These are phyloP conservation scores for Zoanthus sociatus DNA, from an alignment of 92 coral and sea anemone species.

Conservation along the genomic window DNA sequence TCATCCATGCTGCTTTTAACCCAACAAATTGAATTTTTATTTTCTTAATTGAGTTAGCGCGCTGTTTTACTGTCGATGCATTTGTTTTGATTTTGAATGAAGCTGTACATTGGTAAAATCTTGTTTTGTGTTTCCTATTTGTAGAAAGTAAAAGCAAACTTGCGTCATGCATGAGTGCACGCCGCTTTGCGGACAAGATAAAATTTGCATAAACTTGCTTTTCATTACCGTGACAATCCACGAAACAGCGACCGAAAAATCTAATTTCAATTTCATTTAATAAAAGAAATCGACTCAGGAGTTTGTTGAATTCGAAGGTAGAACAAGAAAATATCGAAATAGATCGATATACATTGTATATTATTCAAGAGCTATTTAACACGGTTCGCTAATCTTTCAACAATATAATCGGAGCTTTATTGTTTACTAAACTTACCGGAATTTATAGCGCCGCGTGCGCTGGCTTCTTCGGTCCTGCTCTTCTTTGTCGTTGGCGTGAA, in stretches of 20 bases:
- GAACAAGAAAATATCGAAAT: constrained; percentile 2
- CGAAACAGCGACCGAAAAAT: constrained; percentile 6
- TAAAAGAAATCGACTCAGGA: constrained; percentile 4
- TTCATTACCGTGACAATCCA: constrained; percentile 5
- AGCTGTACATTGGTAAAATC: constrained; percentile 1
- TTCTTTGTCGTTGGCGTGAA: constrained; percentile 6
- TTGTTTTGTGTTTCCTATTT: constrained; percentile 2
- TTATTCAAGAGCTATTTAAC: constrained; percentile 2
- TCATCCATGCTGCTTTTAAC: neutral
- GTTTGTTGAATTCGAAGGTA: constrained; percentile 4
- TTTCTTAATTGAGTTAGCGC: constrained; percentile 4
- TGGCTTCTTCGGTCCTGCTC: constrained; percentile 8
- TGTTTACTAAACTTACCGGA: constrained; percentile 4
- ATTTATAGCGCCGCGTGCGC: constrained; percentile 8
- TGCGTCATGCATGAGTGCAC: constrained; percentile 7
- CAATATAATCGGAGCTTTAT: constrained; percentile 3
- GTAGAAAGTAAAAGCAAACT: constrained; percentile 3
- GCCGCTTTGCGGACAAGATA: constrained; percentile 7
- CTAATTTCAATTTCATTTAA: constrained; percentile 1
- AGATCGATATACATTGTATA: constrained; percentile 2
- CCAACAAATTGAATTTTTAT: neutral
- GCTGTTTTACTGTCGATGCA: constrained; percentile 6
- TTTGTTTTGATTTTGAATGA: constrained; percentile 1
- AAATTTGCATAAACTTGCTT: constrained; percentile 2
- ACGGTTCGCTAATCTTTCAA: constrained; percentile 5